phyloP scores from a whole-genome alignment of 2,888 invertebrate species.

The Branchipolynoe longqiensis region DNA sequence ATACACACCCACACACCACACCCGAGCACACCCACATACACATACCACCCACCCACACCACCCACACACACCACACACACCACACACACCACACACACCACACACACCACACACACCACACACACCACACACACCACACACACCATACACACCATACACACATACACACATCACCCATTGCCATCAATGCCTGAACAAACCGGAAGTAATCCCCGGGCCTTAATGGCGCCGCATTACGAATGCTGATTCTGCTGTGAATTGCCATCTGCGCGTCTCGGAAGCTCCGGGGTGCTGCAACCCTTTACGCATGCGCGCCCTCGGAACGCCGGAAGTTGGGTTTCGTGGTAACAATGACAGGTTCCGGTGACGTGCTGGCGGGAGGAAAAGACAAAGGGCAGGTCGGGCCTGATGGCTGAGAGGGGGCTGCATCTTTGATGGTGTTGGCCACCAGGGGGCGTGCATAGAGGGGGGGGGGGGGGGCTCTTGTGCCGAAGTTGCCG shows the following conservation, averaged over 20 bases:
- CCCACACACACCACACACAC: no score
- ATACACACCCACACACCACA: neutral
- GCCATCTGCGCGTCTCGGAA: slow-evolving; percentile 25
- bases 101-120: no score
- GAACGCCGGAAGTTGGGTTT: slow-evolving; percentile 33
- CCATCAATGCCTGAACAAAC: slow-evolving; percentile 1
- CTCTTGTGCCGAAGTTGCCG: neutral
- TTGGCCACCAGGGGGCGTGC: neutral
- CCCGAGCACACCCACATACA: neutral
- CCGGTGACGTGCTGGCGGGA: neutral
- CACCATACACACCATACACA: neutral
- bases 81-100: no score
- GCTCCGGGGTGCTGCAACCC: neutral
- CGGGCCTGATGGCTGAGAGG: neutral
- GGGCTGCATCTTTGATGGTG: slow-evolving; percentile 28
- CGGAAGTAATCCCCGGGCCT: neutral
- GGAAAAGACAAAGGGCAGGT: slow-evolving; percentile 38
- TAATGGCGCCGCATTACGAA: slow-evolving; percentile 36
- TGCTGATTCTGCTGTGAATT: slow-evolving; percentile 47
- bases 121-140: neutral
- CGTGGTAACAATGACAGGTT: slow-evolving; percentile 45
- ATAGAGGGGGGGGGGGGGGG: neutral
- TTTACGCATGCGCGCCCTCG: slow-evolving; percentile 18
- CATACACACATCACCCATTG: neutral
- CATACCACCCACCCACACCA: neutral